These are phyloP conservation scores for Enteromius thamalakanensis DNA, from an alignment of 2,797 vertebrate species.

Conservation along the genomic window DNA sequence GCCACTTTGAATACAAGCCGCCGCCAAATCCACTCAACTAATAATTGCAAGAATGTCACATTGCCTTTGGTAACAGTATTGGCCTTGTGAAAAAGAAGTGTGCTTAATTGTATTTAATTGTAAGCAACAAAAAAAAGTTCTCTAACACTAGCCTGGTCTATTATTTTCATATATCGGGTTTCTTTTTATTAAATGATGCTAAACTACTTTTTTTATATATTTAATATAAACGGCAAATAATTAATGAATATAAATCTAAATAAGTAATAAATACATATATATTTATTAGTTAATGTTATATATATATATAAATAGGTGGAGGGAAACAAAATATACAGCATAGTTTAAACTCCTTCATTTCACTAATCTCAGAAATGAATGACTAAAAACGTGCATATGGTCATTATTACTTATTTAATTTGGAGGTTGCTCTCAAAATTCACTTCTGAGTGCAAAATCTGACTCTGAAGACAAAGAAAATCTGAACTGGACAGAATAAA, in stretches of 20 bases:
- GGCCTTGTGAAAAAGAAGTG: background rate
- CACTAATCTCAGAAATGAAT: background rate
- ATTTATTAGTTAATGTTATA: no score
- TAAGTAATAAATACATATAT: no score
- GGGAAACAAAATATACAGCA: no score
- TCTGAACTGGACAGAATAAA: constrained; percentile 51
- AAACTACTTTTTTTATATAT: background rate
- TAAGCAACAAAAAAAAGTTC: no score
- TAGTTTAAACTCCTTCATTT: background rate
- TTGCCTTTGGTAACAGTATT: background rate
- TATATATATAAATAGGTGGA: no score
- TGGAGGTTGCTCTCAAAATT: background rate
- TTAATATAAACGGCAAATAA: background rate
- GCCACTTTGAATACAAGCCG: constrained; percentile 27
- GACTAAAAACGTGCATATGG: background rate
- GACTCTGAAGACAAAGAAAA: constrained; percentile 48
- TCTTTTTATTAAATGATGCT: no score
- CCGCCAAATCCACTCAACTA: background rate
- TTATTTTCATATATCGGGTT: no score
- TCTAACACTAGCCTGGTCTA: no score
- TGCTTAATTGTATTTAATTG: background rate
- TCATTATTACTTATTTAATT: background rate
- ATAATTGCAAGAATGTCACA: background rate
- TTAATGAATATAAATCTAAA: no score
- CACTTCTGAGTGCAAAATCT: constrained; percentile 16